Conservation (phyloP, 2,797 vertebrate genomes). For the Anas capensis region DNA sequence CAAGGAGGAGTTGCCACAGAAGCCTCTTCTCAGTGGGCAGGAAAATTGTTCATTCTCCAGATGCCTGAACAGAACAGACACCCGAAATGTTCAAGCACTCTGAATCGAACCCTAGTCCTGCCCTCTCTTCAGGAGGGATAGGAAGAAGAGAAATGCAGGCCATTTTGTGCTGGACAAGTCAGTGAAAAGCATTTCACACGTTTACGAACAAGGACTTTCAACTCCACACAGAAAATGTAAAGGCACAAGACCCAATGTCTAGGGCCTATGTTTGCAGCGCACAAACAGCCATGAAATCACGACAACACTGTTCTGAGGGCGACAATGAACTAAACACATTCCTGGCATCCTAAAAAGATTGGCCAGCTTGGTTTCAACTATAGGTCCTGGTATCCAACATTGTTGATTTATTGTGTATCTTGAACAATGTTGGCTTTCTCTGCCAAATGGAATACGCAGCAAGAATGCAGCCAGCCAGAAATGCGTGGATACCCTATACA, state of each 20-base stretch:
- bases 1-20: neutral
- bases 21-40: neutral
- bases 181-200: neutral
- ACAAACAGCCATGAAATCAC: neutral
- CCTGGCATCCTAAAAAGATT: constrained; percentile 13
- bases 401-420: neutral
- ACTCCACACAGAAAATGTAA: neutral
- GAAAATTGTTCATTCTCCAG: accelerated
- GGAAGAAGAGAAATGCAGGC: neutral
- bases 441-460: constrained; percentile 37
- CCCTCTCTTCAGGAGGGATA: accelerated
- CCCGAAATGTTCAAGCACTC: neutral
- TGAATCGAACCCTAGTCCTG: neutral
- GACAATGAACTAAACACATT: constrained; percentile 21
- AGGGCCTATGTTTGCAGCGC: neutral
- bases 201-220: neutral
- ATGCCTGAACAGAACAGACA: neutral
- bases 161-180: neutral
- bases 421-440: constrained; percentile 13
- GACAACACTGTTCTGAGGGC: neutral
- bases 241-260: neutral
- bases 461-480: constrained; percentile 40
- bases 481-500: neutral
- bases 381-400: neutral
- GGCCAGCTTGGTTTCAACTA: neutral